Conservation (phyloP, 2,797 vertebrate species). For the Taeniopygia guttata region DNA sequence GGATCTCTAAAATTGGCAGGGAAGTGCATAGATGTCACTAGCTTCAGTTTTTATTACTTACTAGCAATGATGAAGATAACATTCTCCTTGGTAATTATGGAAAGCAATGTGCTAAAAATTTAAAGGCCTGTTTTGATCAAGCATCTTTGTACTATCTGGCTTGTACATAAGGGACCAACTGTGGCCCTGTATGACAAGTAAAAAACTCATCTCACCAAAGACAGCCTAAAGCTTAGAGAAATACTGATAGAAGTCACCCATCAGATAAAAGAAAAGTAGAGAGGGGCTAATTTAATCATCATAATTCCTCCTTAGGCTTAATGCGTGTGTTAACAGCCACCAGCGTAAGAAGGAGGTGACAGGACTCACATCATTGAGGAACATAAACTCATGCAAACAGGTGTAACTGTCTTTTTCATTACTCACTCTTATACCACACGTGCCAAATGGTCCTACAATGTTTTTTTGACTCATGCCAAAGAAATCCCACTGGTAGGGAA, state of each 20-base stretch:
- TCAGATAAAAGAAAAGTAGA: background rate
- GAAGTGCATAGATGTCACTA: background rate
- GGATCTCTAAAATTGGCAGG: background rate
- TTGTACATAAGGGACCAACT: background rate
- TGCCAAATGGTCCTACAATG: background rate
- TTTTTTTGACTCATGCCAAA: background rate
- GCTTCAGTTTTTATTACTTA: background rate
- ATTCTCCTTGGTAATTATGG: background rate
- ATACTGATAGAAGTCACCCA: background rate
- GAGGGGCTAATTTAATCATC: background rate
- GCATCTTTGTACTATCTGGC: background rate
- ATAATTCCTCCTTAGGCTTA: background rate
- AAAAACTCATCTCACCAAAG: background rate
- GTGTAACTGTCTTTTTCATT: background rate
- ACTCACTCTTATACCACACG: background rate
- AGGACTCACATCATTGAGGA: background rate
- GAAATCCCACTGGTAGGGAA: accelerated
- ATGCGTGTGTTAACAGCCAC: background rate
- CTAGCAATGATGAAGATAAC: background rate
- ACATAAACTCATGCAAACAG: background rate
- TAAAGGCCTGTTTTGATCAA: background rate
- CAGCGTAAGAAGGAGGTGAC: background rate
- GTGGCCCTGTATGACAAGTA: accelerated
- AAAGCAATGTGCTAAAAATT: background rate
- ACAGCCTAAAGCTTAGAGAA: background rate